Conservation (phyloP, 2,888 invertebrate species). For the Pimpla rufipes region DNA sequence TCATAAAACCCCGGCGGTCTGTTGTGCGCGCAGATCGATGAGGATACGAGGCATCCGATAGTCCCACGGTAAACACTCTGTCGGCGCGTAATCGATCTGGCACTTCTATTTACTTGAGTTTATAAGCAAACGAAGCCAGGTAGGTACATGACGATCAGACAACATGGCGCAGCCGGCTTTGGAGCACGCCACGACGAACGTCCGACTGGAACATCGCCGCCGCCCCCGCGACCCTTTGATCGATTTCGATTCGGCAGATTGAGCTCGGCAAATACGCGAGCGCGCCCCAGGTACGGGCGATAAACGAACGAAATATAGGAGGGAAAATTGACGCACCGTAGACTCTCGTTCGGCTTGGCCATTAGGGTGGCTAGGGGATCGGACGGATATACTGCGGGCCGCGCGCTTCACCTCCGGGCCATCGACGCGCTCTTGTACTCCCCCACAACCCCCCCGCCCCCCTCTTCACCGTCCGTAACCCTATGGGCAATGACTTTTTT, state of each 20-base stretch:
- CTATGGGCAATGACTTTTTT: constrained; percentile 19
- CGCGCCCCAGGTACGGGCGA: constrained; percentile 47
- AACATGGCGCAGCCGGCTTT: not conserved
- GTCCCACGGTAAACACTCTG: not conserved
- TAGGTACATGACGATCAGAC: constrained; percentile 9
- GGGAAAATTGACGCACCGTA: constrained; percentile 51
- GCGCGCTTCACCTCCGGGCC: constrained; percentile 25
- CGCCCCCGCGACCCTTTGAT: constrained; percentile 55
- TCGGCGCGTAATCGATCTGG: constrained; percentile 2
- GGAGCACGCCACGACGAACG: constrained; percentile 35
- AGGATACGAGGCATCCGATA: not conserved
- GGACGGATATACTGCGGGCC: constrained; percentile 29
- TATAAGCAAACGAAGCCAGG: constrained; percentile 31
- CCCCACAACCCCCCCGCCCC: not conserved
- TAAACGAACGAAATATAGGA: constrained; percentile 65
- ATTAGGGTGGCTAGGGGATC: constrained; percentile 26
- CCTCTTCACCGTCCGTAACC: too few relatives aligned
- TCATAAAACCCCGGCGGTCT: too few relatives aligned
- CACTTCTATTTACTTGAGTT: constrained; percentile 33
- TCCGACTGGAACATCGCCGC: constrained; percentile 29
- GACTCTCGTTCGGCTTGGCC: constrained; percentile 32
- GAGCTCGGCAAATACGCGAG: constrained; percentile 61
- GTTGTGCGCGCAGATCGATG: not conserved
- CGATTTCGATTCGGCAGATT: constrained; percentile 65
- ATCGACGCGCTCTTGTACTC: constrained; percentile 5